Evolutionary conservation across 2,888 invertebrate genomes (phyloP), one percentile per base, ranked within the genome.

Genomic region (Trachelus stipa): DNA sequence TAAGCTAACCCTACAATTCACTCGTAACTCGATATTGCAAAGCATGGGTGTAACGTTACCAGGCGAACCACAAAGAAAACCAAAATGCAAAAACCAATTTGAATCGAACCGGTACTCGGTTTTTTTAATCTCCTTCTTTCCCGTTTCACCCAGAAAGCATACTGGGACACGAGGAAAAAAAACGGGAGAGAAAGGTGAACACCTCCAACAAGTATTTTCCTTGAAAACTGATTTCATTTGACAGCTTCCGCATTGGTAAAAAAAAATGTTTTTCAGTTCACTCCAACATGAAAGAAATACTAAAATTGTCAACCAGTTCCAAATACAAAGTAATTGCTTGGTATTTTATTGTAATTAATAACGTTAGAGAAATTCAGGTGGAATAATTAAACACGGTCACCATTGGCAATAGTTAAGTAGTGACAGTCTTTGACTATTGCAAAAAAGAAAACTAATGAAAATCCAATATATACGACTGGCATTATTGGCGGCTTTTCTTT

Each of bases 161-260:
- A 84, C 83, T 82, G 78, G 77, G 74, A 78, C 78, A 75, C 35
- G 69, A 74, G 75, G 37, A 78, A 81, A 82, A 82, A 83, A 74
- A 79, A 81, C 81, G 81, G 83, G 82, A 77, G 77, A 74, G 40
- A 76, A 73, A 74, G 77, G 75, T n/a, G 73, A 34, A 75, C 76
- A 79, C 81, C 82, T 84, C 79, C 78, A 83, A 81, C 81, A 83
- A 82, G 81, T 80, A 81, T 77, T 71, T 77, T 76, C 77, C 79
- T 81, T 86, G 30, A 86, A 88, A 84, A 84, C 77, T 88, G 87
- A 90, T 88, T 85, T 84, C 86, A 83, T 84, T 85, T 88, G 90
- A 90, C 90, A 90, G 90, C 88, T 88, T 89, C 86, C 89, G 88
- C 85, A 83, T 84, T 34, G 40, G 40, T 40, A 6, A 40, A 15